phyloP scores from a whole-genome alignment of 2,113 vertebrate species.

The Oriolus oriolus region DNA sequence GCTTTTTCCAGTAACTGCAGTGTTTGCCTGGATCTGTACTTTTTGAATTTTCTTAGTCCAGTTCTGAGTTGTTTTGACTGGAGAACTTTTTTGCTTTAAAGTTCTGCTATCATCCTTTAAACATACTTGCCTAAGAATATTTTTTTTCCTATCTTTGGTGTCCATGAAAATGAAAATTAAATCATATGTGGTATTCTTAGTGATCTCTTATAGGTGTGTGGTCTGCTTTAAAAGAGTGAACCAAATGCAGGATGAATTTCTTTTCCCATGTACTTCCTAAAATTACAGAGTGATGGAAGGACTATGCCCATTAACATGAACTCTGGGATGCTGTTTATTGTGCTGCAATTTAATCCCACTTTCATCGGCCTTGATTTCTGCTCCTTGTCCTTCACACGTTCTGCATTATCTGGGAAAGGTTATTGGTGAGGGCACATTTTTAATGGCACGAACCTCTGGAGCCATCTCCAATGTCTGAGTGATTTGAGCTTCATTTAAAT shows the following conservation, averaged over 20 bases:
- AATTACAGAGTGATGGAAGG: neutral
- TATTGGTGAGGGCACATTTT: conserved; percentile 38
- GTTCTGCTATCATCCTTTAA: neutral
- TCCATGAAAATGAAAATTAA: neutral
- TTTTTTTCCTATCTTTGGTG: neutral
- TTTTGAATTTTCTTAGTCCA: neutral
- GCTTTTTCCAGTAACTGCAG: neutral
- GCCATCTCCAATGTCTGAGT: conserved; percentile 65
- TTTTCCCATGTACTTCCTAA: neutral
- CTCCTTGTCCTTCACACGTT: conserved; percentile 35
- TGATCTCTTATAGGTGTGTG: neutral
- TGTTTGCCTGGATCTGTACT: neutral
- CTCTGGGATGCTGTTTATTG: neutral
- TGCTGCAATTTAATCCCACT: neutral
- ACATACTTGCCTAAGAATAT: neutral
- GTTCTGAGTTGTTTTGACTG: neutral
- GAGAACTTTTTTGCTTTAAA: neutral
- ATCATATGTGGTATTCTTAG: neutral
- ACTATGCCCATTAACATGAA: neutral
- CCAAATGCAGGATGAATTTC: neutral
- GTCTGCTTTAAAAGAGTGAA: neutral
- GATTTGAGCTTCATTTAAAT: conserved; percentile 75
- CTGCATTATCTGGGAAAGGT: neutral
- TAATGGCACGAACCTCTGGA: conserved; percentile 69
- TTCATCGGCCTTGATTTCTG: neutral